phyloP scores from a whole-genome alignment of 2,888 invertebrate genomes.

The Nomada lathburiana region DNA sequence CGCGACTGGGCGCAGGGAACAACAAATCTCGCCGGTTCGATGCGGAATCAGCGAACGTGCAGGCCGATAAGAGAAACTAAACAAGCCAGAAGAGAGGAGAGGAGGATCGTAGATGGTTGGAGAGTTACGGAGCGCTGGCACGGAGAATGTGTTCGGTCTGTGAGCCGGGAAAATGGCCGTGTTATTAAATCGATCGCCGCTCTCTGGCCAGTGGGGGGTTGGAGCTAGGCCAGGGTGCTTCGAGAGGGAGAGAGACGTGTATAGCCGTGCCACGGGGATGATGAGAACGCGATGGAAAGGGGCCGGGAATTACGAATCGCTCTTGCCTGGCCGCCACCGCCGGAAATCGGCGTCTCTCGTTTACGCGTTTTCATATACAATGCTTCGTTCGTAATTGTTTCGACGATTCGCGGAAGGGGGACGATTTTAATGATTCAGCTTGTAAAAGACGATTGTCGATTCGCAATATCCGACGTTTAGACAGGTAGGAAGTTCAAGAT shows the following conservation, averaged over 20 bases:
- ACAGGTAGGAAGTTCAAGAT: too few species aligned
- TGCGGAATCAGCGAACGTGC: constrained; percentile 38
- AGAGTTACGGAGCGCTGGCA: constrained; percentile 51
- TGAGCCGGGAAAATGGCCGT: constrained; percentile 81
- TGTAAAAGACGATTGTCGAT: not conserved
- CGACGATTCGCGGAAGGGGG: not conserved
- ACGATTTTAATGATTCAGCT: not conserved
- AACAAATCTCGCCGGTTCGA: constrained; percentile 37
- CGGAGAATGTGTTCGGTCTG: constrained; percentile 73
- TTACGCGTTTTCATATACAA: constrained; percentile 28
- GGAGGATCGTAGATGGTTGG: constrained; percentile 54
- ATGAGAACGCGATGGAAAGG: constrained; percentile 69
- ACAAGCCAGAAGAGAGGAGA: constrained; percentile 50
- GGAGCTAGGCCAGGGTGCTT: constrained; percentile 74
- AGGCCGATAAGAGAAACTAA: constrained; percentile 55
- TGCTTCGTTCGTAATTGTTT: constrained; percentile 5
- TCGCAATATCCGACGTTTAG: too few species aligned
- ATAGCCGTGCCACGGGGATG: constrained; percentile 47
- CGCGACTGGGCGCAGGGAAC: constrained; percentile 15
- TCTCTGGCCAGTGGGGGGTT: constrained; percentile 74
- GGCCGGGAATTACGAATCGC: constrained; percentile 67
- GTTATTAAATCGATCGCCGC: constrained; percentile 83
- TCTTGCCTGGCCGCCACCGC: constrained; percentile 52
- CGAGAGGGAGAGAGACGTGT: constrained; percentile 50
- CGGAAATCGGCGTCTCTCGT: constrained; percentile 47